A percentile compares a stretch with the other conserved stretches of the same genome.
phyloP scores from a whole-genome alignment of 23 tunicate species.

The Diplosoma virens region DNA sequence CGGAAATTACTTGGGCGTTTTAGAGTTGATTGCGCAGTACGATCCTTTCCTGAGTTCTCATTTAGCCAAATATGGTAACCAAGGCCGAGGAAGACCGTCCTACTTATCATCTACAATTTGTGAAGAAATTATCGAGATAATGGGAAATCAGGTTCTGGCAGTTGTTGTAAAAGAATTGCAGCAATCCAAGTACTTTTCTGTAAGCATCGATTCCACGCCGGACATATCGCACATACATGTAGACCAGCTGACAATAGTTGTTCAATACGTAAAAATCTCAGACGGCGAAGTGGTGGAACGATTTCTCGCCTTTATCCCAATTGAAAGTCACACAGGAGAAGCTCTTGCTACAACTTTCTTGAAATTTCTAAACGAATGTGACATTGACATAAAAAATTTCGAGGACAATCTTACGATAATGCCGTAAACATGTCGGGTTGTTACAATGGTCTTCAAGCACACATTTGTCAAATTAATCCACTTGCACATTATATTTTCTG shows the following conservation, averaged over 20 bases:
- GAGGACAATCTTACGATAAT: slow-evolving; percentile 17
- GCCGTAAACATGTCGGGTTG: slow-evolving; percentile 7
- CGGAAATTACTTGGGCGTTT: slow-evolving; percentile 3
- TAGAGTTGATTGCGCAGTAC: slow-evolving; percentile 2
- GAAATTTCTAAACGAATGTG: not conserved
- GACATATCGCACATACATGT: slow-evolving; percentile 20
- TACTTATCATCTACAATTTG: slow-evolving; percentile 3
- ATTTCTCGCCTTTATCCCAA: not conserved
- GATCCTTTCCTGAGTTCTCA: slow-evolving; percentile 2
- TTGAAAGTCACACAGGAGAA: not conserved
- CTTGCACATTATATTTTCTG: slow-evolving; percentile 8
- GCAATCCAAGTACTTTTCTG: not conserved
- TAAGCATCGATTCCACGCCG: slow-evolving; percentile 26
- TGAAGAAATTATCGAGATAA: not conserved
- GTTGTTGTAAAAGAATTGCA: not conserved
- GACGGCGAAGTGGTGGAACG: slow-evolving; percentile 17
- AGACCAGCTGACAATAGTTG: slow-evolving; percentile 21
- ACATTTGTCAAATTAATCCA: not conserved
- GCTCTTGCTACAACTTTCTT: not conserved
- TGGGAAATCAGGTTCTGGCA: not conserved
- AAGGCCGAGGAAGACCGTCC: not conserved
- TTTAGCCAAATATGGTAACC: not conserved
- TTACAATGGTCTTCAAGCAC: slow-evolving; percentile 5
- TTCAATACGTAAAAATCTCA: not conserved
- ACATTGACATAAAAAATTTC: slow-evolving; percentile 3